Percentiles rank a stretch among this genome's conserved stretches.
Evolutionary conservation across 2,888 invertebrate species (phyloP).

Genomic region (Chrysomela aeneicollis): DNA sequence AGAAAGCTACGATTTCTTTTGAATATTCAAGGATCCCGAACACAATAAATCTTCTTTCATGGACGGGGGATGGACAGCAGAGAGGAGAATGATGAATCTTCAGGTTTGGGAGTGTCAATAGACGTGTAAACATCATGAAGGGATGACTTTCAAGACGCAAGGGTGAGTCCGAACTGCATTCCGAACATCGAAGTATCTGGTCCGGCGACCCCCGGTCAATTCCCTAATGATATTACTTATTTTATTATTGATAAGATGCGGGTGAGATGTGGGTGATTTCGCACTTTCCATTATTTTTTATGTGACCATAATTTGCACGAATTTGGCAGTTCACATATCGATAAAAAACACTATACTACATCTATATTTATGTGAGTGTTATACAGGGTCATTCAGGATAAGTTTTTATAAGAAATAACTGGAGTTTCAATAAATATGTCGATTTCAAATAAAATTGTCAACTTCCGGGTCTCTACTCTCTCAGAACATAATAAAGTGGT

Average conservation of each 20-base stretch:
- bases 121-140: conserved; percentile 54
- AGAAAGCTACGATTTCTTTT: neutral
- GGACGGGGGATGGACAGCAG: conserved; percentile 33
- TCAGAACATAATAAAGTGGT: too few relatives aligned
- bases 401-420: too few relatives aligned
- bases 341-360: neutral
- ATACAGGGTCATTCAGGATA: too few relatives aligned
- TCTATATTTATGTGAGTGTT: too few relatives aligned
- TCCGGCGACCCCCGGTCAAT: conserved; percentile 55
- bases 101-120: conserved; percentile 53
- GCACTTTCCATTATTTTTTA: neutral
- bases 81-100: conserved; percentile 43
- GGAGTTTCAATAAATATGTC: too few relatives aligned
- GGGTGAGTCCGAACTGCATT: conserved; percentile 53
- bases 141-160: conserved; percentile 53
- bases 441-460: too few relatives aligned
- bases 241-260: conserved; percentile 52
- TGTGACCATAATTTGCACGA: neutral
- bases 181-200: conserved; percentile 55
- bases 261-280: conserved; percentile 13
- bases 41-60: conserved; percentile 33
- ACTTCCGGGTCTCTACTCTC: too few relatives aligned
- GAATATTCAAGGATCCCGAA: conserved; percentile 16
- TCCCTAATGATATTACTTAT: conserved; percentile 52
- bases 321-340: neutral